Conservation (phyloP, 2,888 invertebrate species). For the Ophion ellenae region DNA sequence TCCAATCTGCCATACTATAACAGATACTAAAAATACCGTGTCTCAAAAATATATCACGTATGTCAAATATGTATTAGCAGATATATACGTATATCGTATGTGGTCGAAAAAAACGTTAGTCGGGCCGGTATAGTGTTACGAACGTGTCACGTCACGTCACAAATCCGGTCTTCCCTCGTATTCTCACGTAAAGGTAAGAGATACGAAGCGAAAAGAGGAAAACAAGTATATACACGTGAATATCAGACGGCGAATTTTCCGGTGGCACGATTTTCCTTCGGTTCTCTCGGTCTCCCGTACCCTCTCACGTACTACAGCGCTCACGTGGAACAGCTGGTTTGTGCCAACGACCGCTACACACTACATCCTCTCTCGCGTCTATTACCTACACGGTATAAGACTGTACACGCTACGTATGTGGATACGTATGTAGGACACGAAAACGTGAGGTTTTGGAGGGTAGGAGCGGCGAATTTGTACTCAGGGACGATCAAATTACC, state of each 20-base stretch:
- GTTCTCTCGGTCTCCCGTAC: not conserved
- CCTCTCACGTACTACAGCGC: conserved; percentile 14
- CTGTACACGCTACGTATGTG: conserved; percentile 19
- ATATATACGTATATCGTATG: not conserved
- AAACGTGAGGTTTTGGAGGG: not conserved
- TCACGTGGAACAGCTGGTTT: conserved; percentile 60
- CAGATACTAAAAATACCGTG: not conserved
- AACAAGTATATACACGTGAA: conserved; percentile 33
- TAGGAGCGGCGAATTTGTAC: not conserved
- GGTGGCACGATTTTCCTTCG: conserved; percentile 48
- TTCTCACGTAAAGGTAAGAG: conserved; percentile 67
- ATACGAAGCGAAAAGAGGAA: conserved; percentile 3
- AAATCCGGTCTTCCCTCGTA: conserved; percentile 66
- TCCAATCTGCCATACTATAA: not conserved
- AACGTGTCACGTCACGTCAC: conserved; percentile 65
- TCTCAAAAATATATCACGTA: conserved; percentile 19
- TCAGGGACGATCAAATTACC: not conserved
- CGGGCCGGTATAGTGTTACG: conserved; percentile 36
- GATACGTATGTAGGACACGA: conserved; percentile 1
- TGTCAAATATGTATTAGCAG: not conserved
- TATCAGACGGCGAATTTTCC: conserved; percentile 55
- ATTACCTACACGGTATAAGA: conserved; percentile 37
- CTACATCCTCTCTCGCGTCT: conserved; percentile 30
- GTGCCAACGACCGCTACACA: conserved; percentile 30
- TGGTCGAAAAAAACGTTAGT: not conserved